Evolutionary conservation across 1,140 invertebrate genomes (phyloP).

Genomic region (Saccostrea echinata): DNA sequence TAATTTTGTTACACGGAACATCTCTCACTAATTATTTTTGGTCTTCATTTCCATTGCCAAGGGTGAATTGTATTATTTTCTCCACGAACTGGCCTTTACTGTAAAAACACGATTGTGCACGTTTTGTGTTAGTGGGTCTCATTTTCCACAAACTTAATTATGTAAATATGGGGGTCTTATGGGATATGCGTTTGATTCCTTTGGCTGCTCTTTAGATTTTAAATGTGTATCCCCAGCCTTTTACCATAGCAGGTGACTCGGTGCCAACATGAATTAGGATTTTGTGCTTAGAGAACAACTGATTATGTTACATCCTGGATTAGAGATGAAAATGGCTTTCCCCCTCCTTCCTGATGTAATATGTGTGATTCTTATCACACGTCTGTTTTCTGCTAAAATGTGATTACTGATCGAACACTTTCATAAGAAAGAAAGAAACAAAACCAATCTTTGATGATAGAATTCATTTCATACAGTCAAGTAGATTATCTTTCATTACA

Average conservation of each 20-base stretch:
- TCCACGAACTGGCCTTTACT: background rate
- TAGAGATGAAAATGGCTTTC: background rate
- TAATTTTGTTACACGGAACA: constrained; percentile 25
- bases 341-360: background rate
- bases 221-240: background rate
- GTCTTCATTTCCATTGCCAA: background rate
- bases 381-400: background rate
- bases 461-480: background rate
- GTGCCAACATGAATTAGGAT: background rate
- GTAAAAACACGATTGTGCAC: background rate
- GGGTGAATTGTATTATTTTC: background rate
- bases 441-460: background rate
- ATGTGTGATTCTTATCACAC: background rate
- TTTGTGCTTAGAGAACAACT: background rate
- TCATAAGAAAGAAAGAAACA: background rate
- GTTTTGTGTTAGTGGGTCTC: background rate
- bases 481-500: background rate
- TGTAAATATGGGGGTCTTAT: background rate
- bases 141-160: background rate
- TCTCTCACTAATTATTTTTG: constrained; percentile 3
- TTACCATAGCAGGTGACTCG: background rate
- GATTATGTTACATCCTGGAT: background rate
- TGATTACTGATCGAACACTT: background rate
- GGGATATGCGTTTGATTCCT: background rate
- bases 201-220: too few species aligned